These are phyloP conservation scores for Micromussa lordhowensis DNA, from an alignment of 92 coral and sea anemone genomes.

Conservation along the genomic window DNA sequence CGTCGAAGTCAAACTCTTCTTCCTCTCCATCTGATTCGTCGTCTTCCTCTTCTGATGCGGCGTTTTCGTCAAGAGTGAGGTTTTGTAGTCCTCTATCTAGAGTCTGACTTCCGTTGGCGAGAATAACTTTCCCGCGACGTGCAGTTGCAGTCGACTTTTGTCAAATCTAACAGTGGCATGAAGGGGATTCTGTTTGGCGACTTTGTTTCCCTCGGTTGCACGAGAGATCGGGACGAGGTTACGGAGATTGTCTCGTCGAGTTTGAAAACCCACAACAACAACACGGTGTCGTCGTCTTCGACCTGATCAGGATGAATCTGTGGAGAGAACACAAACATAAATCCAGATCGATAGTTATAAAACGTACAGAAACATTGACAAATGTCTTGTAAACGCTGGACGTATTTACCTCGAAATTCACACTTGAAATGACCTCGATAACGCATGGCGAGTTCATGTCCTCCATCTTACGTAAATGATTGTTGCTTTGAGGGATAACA, in stretches of 20 bases:
- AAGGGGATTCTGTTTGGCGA: background rate
- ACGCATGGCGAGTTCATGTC: constrained; percentile 14
- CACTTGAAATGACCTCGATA: background rate
- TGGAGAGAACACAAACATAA: background rate
- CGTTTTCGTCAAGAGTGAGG: no score
- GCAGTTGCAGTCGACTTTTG: background rate
- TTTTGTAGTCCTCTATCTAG: background rate
- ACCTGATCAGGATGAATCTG: constrained; percentile 16
- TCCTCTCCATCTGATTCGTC: background rate
- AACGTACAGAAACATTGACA: background rate
- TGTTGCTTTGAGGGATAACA: background rate
- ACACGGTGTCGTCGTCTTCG: background rate
- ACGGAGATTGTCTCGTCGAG: background rate
- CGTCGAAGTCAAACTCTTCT: background rate
- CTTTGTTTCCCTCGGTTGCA: background rate
- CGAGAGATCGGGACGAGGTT: background rate
- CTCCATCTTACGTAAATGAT: background rate
- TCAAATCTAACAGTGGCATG: background rate
- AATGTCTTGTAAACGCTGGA: no score
- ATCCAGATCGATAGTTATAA: background rate
- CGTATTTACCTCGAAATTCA: background rate
- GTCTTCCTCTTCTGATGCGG: no score
- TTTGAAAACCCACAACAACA: constrained; percentile 17
- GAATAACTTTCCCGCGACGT: background rate
- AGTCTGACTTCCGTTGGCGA: background rate